Base-by-base conservation (phyloP, 2,797 vertebrate species). In the Acipenser ruthenus region DNA sequence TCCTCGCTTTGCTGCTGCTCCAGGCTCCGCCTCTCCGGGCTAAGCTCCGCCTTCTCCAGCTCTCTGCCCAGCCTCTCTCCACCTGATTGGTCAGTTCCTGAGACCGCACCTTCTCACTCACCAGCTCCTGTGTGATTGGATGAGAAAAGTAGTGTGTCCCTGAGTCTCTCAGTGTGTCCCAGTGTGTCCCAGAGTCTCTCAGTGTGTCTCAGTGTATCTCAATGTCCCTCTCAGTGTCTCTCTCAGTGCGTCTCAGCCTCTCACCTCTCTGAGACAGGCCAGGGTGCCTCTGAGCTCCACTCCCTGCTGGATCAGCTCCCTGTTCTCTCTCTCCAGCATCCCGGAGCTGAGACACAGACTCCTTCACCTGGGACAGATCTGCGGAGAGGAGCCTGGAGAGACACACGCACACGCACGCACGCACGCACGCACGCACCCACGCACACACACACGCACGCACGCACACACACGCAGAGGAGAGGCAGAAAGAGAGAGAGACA, bases 311-410 rank as follows among this genome's bases (percentile, higher is more conserved):
- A 76, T 75, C 67, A 89, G 79, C 73, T 83, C 70, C 50, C 74
- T 78, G 71, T 80, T 81, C 70, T 93, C 79, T 50, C 73, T 78
- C 82, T 93, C 86, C 80, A 88, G 80, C 52, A n/a, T 77, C 81
- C 10, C 86, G 79, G 58, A 90, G 81, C 69, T 70, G 82, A 71
- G 75, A 59, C 64, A 78, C 85, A 68, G 78, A 80, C 75, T 91
- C 89, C 75, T 79, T 84, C 4, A 87, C 81, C 69, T 86, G 79
- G 59, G 74, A 77, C 73, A 89, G 73, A 75, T 91, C 87, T 78
- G 83, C 82, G 72, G 77, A 83, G 69, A 86, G 78, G 67, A 68
- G 73, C 69, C 89, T 89, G 63, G 69, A 23, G 18, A 55, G 3
- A 55, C 15, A 18, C 15, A 18, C 15, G 1, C 15, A 18, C 15